A percentile compares a stretch with the other conserved stretches of the same genome.
These are phyloP conservation scores for Araneus ventricosus DNA, from an alignment of 1,140 invertebrate species.

Conservation along the genomic window DNA sequence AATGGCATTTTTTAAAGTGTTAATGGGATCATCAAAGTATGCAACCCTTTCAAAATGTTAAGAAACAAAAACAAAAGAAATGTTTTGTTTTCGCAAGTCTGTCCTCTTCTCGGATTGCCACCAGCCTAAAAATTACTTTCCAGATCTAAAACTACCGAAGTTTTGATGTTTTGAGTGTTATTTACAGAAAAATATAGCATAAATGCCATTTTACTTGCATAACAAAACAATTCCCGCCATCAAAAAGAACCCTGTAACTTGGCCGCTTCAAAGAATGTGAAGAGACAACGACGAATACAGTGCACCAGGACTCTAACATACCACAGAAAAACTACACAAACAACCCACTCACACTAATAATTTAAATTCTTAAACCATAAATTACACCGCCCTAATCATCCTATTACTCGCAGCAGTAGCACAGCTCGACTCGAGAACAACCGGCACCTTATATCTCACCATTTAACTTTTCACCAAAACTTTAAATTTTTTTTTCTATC, in stretches of 20 bases:
- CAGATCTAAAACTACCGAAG: neutral
- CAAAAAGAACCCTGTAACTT: neutral
- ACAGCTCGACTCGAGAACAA: neutral
- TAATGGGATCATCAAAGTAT: too few species aligned
- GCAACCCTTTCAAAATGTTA: too few species aligned
- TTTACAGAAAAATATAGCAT: neutral
- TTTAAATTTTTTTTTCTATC: neutral
- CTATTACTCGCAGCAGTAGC: neutral
- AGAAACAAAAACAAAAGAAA: too few species aligned
- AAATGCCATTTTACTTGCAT: neutral
- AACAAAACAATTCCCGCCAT: neutral
- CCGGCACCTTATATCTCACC: neutral
- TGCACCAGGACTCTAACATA: neutral
- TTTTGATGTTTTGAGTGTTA: neutral
- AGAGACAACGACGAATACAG: neutral
- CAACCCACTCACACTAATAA: neutral
- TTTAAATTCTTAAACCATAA: constrained; percentile 40
- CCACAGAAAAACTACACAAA: neutral
- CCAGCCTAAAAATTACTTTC: neutral
- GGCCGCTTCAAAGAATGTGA: neutral
- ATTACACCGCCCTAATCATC: constrained; percentile 45
- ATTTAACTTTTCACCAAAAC: neutral
- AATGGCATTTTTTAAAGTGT: too few species aligned
- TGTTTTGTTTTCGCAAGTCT: neutral
- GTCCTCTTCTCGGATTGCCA: neutral